Evolutionary conservation across 1,140 invertebrate species (phyloP).

Genomic region (Sitodiplosis mosellana): DNA sequence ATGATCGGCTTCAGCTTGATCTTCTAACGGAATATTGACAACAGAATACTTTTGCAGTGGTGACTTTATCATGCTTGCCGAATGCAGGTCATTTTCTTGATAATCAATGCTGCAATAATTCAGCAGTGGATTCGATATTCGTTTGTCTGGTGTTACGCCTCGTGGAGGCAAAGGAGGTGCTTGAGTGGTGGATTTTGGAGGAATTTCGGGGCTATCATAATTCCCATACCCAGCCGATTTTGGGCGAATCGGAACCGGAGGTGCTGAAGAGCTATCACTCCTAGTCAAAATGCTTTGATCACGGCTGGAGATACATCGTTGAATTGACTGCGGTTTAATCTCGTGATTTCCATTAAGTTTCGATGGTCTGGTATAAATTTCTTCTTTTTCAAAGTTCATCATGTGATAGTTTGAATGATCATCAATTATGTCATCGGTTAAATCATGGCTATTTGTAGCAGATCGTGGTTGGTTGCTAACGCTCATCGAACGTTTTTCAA

Average conservation of each 20-base stretch:
- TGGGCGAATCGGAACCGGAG: slow-evolving; percentile 20
- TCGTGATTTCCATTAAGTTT: slow-evolving; percentile 19
- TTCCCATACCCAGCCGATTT: slow-evolving; percentile 16
- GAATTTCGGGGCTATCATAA: slow-evolving; percentile 18
- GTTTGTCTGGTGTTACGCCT: slow-evolving; percentile 24
- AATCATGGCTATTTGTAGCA: slow-evolving; percentile 26
- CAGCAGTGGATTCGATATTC: slow-evolving; percentile 18
- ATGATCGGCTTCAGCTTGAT: slow-evolving; percentile 17
- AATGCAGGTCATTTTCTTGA: slow-evolving; percentile 13
- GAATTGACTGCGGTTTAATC: slow-evolving; percentile 5
- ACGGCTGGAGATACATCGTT: slow-evolving; percentile 8
- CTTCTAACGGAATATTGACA: slow-evolving; percentile 21
- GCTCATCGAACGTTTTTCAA: slow-evolving; percentile 28
- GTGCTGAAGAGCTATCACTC: slow-evolving; percentile 6
- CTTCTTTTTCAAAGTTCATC: slow-evolving; percentile 6
- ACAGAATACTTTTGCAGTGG: slow-evolving; percentile 19
- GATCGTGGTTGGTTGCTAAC: slow-evolving; percentile 13
- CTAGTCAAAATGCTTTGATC: slow-evolving; percentile 17
- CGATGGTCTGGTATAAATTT: slow-evolving; percentile 40
- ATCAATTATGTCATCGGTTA: slow-evolving; percentile 24
- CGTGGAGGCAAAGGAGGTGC: slow-evolving; percentile 30
- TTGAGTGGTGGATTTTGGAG: slow-evolving; percentile 15
- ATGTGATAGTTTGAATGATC: slow-evolving; percentile 24
- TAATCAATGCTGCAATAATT: slow-evolving; percentile 6
- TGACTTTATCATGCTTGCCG: slow-evolving; percentile 8